Base-by-base conservation (phyloP, 2,113 vertebrate genomes). In the Chionodraco myersi region DNA sequence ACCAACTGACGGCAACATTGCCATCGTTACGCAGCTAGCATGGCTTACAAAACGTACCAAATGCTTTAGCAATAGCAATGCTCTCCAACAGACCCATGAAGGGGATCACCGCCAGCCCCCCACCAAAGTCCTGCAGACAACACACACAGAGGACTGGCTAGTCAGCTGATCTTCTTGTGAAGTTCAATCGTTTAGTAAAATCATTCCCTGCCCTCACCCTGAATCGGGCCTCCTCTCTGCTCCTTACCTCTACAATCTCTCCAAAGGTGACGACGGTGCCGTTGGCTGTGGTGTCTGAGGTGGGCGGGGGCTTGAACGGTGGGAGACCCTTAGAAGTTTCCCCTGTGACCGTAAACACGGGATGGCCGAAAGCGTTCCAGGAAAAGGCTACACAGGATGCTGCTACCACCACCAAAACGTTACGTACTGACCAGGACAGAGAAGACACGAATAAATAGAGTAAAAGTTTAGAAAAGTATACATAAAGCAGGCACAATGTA, bases 11-110 rank as follows among this genome's bases (percentile, higher is more conserved):
- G 18, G 49, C 0, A 1, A 18, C 30, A 41, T 26, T 41, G 12
- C 1, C 30, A 26, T 47, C 12, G 1, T 2, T 36, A 21, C 15
- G n/a, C 21, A 10, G 5, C 59, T 2, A 18, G 0, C 2, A 10
- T 21, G n/a, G 3, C 5, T 60, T 10, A 44, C 49, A 34, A 36
- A 12, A 60, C 94, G 52, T 93, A 99, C 98, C 97, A 0, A 99
- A 99, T 26, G 97, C 96, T 91, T 97, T 98, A 23, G 97, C 97
- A 61, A 99, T 97, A 0, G 96, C 97, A 0, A 99, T 58, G 49
- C 95, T 99, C 93, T 99, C 98, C 94, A 99, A 78, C 56, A 99
- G 88, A 1, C 97, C 98, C 95, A 99, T 95, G 69, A 99, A 91
- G 0, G 98, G 96, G 73, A 99, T 96, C 74, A 99, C 96, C 0